Evolutionary conservation across 2,888 invertebrate genomes (phyloP), one percentile per base, ranked within the genome.

Genomic region (Saturnia japonica): DNA sequence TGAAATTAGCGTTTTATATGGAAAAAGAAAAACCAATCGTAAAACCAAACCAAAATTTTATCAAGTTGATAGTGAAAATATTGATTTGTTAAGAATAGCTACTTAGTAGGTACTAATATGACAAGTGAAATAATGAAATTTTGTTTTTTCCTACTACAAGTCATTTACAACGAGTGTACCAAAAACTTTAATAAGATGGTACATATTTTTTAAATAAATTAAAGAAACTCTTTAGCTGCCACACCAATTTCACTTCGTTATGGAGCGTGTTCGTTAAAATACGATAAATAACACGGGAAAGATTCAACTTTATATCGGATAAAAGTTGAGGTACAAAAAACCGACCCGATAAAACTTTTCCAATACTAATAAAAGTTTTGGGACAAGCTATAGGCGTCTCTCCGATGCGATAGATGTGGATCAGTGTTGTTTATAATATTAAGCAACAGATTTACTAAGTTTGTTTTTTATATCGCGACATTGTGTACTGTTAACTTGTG

Each of bases 351-450:
- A 75, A 73, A 84, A 85, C 80, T 85, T 84, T 82, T 78, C 78
- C 83, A 81, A 84, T 85, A 84, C 80, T 81, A 84, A 84, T 85
- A 85, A 84, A 85, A 84, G 82, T 84, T 84, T 54, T 68, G 68
- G 73, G 74, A 76, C 75, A 75, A 75, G 75, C 72, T 73, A 70
- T 70, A 34, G 34, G 34, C 47, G 47, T 68, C 71, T 70, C 57
- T 66, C 69, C 54, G 73, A 66, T 72, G 67, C 71, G 74, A 64
- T 62, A 51, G 74, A 70, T 72, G 70, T 67, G 73, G 73, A 73
- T 73, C 69, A 45, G 57, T 28, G 34, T 66, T 73, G 67, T 69
- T 71, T 70, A 64, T 69, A n/a, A n/a, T n/a, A 71, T 74, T 71
- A 71, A 66, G 67, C 70, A 66, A 54, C 66, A 42, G 69, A 47